Base-by-base conservation (phyloP, 2,113 vertebrate genomes). In the Heptranchias perlo region DNA sequence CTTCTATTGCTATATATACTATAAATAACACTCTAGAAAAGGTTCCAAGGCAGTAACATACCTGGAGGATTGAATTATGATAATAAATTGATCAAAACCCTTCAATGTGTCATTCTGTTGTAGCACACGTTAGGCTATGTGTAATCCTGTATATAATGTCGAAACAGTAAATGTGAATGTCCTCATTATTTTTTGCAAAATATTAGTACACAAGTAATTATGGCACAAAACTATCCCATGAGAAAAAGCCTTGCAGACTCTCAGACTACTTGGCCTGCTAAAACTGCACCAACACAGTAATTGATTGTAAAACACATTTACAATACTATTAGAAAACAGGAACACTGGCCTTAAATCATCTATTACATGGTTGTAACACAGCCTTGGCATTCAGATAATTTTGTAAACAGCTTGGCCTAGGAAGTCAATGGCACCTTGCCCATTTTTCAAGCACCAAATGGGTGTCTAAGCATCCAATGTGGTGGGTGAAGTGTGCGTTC, bases 291-390 rank as follows among this genome's bases (percentile, higher is more conserved):
- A 49, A 69, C 25, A 95, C 28, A 95, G 94, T 69, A 95, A 73
- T 67, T 95, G 44, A 69, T 47, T 95, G 65, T 47, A 95, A 69
- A 69, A 18, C 64, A 35, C 64, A 95, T 69, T 69, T 67, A 69
- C 64, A 94, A 67, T 67, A 14, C 62, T 47, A 95, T 95, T 95
- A 69, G 47, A 69, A 95, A 95, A 69, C 94, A 95, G 44, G 64
- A 95, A 52, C 64, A 52, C 44, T 95, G 18, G 35, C 62, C 92
- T 47, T 23, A 95, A 73, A 49, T 95, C 64, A 67, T 95, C 44
- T 35, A 69, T 18, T 69, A 31, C 64, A 95, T 3, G 47, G 8
- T 52, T 52, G 65, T 28, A 52, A 67, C 64, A 52, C 23, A 28
- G 94, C 28, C 61, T 95, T 67, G 93, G 64, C 6, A 69, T 95